Base-by-base conservation (phyloP, 2,113 vertebrate species). In the Calyptomena viridis region DNA sequence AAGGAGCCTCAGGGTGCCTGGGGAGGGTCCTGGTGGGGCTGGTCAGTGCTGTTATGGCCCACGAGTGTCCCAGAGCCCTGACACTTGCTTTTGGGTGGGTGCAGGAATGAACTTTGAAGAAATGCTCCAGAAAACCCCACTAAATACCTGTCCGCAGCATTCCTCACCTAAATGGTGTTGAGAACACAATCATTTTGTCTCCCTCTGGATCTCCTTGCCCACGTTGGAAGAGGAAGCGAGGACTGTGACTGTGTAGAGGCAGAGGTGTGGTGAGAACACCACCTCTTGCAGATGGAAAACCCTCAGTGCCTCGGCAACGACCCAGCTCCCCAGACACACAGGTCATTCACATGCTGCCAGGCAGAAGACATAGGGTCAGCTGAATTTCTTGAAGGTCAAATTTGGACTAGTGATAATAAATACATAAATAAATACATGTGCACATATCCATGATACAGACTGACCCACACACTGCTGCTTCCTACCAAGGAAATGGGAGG, bases 311-410 rank as follows among this genome's bases (percentile, higher is more conserved):
- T 55, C 63, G 40, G 76, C 76, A 78, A 24, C 7, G 53, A 35
- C n/a, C 33, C 49, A 78, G 46, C 46, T 71, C 52, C 0, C 1
- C n/a, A 79, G 47, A 50, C 59, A 44, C 31, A 50, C 4, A 5
- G 66, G 42, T 53, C 30, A 55, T 33, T 67, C 2, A 2, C 21
- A 17, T 10, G 1, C n/a, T 44, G 46, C 21, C 21, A 12, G 24
- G 28, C 24, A n/a, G 40, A 78, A 71, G 31, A 30, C 0, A 6
- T 1, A 27, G 21, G 35, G 20, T 27, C 31, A 58, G 15, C 0
- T 30, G 50, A 44, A 8, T 27, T 35, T 82, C 69, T 58, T 39
- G 47, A 20, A 72, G 31, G 84, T 8, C 76, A 44, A 71, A 72
- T 59, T 86, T 67, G 56, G 19, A 30, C 42, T 30, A 30, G 17